These are phyloP conservation scores for Whitmania pigra DNA, from an alignment of 1,140 invertebrate species.

Conservation along the genomic window DNA sequence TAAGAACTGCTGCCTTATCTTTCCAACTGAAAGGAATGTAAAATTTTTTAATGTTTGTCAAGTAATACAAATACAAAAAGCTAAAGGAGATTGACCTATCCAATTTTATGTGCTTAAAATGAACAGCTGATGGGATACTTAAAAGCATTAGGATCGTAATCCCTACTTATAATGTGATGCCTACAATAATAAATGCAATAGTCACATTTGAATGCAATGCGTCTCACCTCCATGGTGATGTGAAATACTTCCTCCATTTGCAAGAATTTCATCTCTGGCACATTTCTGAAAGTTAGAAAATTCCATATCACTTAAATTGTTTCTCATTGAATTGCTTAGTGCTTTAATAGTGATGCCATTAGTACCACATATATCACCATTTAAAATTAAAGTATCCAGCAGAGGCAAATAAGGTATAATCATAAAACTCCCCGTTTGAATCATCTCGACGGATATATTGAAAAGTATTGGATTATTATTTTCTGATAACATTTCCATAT, in stretches of 20 bases:
- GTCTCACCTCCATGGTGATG: slow-evolving; percentile 71
- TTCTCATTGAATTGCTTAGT: slow-evolving; percentile 2
- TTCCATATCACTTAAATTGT: slow-evolving; percentile 14
- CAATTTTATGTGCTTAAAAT: not conserved
- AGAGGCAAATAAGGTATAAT: not conserved
- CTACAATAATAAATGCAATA: too few species aligned
- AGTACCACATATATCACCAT: not conserved
- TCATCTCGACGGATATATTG: not conserved
- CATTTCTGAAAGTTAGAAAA: slow-evolving; percentile 48
- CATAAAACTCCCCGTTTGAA: not conserved
- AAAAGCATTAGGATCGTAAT: not conserved
- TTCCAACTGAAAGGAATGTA: slow-evolving; percentile 58
- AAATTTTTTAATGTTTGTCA: not conserved
- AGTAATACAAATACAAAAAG: slow-evolving; percentile 10
- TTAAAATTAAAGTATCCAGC: not conserved
- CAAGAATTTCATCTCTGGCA: slow-evolving; percentile 81
- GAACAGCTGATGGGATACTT: not conserved
- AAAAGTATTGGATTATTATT: not conserved
- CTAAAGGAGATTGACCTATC: not conserved
- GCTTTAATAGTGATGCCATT: not conserved
- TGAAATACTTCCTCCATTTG: slow-evolving; percentile 76
- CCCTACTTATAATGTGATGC: too few species aligned
- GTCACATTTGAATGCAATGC: not conserved
- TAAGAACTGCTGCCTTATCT: slow-evolving; percentile 69
- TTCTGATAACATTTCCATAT: not conserved